Percentiles rank a stretch among this genome's conserved stretches.
These are phyloP conservation scores for Acanthis flammea DNA, from an alignment of 2,797 vertebrate genomes.

Conservation along the genomic window DNA sequence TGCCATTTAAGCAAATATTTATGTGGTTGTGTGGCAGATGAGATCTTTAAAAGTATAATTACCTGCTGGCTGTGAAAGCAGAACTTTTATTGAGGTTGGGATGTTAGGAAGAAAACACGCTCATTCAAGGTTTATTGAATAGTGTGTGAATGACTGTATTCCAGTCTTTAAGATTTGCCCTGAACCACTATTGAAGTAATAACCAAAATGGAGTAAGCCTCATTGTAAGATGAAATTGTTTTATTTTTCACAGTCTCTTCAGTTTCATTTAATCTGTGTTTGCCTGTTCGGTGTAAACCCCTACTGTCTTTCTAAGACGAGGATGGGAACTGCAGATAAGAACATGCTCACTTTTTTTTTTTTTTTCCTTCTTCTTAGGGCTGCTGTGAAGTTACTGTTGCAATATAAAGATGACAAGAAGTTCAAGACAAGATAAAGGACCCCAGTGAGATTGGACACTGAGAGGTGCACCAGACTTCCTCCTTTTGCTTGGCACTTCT, in stretches of 20 bases:
- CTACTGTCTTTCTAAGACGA: background rate
- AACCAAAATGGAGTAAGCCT: background rate
- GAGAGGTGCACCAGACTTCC: slow-evolving; percentile 39
- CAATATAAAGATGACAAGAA: slow-evolving; percentile 36
- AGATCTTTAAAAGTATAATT: background rate
- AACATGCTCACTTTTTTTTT: background rate
- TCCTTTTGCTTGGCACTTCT: slow-evolving; percentile 41
- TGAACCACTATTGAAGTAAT: background rate
- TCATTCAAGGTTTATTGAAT: background rate
- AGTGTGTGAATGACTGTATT: background rate
- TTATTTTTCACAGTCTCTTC: background rate
- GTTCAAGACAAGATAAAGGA: slow-evolving; percentile 34
- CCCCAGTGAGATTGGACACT: slow-evolving; percentile 5
- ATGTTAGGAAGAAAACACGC: background rate
- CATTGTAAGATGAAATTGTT: background rate
- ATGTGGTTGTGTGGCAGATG: background rate
- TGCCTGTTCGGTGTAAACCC: background rate
- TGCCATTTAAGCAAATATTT: slow-evolving; percentile 32
- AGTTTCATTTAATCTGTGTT: background rate
- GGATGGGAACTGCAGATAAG: background rate
- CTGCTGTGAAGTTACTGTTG: background rate
- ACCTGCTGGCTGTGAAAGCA: background rate
- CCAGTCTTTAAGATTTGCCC: background rate
- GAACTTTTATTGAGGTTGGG: background rate
- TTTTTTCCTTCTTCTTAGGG: background rate